A percentile compares a stretch with the other conserved stretches of the same genome.
Conservation (phyloP, 2,888 invertebrate genomes). For the Loripinus fragilis region DNA sequence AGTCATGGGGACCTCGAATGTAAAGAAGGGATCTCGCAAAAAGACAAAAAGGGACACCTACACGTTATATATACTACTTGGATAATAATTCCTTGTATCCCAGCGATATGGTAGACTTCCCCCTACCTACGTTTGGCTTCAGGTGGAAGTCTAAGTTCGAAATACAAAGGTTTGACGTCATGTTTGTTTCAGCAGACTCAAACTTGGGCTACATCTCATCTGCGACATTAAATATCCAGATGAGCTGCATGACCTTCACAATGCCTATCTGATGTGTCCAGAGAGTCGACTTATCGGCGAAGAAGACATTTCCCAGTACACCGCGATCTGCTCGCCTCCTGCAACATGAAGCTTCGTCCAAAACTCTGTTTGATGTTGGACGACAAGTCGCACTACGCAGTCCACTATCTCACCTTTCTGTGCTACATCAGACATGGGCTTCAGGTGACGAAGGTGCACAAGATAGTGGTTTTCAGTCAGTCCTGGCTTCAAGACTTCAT, state of each 20-base stretch:
- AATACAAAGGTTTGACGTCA: no score
- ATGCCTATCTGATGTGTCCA: neutral
- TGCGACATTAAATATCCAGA: constrained; percentile 18
- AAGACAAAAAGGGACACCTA: neutral
- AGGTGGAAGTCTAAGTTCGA: constrained; percentile 12
- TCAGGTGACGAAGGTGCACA: neutral
- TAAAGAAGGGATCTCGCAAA: no score
- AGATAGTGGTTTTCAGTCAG: neutral
- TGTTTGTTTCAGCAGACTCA: constrained; percentile 7
- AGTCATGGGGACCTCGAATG: no score
- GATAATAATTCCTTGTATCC: constrained; percentile 21
- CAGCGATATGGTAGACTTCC: neutral
- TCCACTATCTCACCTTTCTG: no score
- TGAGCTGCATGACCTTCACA: constrained; percentile 11
- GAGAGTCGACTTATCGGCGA: neutral
- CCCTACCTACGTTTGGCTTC: constrained; percentile 20
- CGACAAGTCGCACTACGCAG: neutral
- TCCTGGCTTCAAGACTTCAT: no score
- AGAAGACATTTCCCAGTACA: constrained; percentile 17
- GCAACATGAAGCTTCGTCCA: neutral
- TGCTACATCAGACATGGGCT: no score
- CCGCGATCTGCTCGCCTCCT: neutral
- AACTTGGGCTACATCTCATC: constrained; percentile 16
- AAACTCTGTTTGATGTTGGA: neutral
- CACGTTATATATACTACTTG: constrained; percentile 5